A percentile compares a stretch with the other conserved stretches of the same genome.
Conservation (phyloP, 2,888 invertebrate genomes). For the Amblyjoppa fuscipennis region DNA sequence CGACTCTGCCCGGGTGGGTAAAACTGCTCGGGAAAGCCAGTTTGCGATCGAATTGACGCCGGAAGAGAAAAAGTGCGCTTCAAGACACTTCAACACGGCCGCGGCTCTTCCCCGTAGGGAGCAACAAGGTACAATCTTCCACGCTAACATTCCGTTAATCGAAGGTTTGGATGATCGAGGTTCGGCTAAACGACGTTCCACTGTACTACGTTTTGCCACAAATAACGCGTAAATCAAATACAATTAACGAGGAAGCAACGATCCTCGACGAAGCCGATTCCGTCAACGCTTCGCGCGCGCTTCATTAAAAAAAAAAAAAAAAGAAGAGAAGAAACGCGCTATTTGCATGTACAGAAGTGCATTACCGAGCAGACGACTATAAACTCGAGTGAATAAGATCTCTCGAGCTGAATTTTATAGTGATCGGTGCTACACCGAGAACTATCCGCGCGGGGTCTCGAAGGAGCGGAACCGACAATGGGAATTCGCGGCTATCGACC, state of each 20-base stretch:
- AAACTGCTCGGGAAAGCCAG: too few species aligned
- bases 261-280: slow-evolving; percentile 8
- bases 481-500: slow-evolving; percentile 20
- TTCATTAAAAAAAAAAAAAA: slow-evolving; percentile 13
- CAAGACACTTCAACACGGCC: too few species aligned
- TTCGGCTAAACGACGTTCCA: too few species aligned
- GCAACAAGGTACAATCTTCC: too few species aligned
- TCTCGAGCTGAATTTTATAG: slow-evolving; percentile 37
- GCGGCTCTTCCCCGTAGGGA: too few species aligned
- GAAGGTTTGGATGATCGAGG: too few species aligned
- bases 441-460: background rate
- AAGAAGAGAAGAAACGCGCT: slow-evolving; percentile 30
- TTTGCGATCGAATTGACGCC: too few species aligned
- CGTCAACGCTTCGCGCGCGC: background rate
- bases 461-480: slow-evolving; percentile 8
- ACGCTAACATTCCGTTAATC: too few species aligned
- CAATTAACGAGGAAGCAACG: slow-evolving; percentile 36
- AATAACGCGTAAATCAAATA: slow-evolving; percentile 16
- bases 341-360: slow-evolving; percentile 5
- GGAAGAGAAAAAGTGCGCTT: too few species aligned
- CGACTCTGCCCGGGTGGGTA: too few species aligned
- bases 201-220: background rate
- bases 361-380: slow-evolving; percentile 31
- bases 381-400: slow-evolving; percentile 46
- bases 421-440: background rate